Evolutionary conservation across 2,797 vertebrate species (phyloP).

Genomic region (Sebastes iracundus): DNA sequence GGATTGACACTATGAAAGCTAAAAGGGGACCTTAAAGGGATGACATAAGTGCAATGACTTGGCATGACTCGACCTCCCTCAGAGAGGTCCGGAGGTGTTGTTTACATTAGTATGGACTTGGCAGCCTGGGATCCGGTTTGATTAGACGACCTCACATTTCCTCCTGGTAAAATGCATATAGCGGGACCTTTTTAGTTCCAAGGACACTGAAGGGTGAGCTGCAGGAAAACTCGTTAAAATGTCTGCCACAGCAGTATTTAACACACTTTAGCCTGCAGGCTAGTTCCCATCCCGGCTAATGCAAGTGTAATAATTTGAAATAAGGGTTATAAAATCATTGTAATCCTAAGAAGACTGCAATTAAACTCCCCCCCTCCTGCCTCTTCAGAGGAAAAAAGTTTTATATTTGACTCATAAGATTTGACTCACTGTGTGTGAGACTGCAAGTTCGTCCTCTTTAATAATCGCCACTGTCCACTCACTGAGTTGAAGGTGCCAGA

Average conservation of each 20-base stretch:
- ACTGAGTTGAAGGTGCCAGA: constrained; percentile 29
- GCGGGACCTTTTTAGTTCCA: constrained; percentile 68
- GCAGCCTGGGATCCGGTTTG: constrained; percentile 58
- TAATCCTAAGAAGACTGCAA: constrained; percentile 51
- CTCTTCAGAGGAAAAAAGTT: constrained; percentile 42
- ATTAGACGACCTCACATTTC: constrained; percentile 52
- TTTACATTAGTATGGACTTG: constrained; percentile 74
- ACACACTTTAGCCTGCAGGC: constrained; percentile 68
- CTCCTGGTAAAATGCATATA: constrained; percentile 59
- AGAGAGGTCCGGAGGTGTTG: constrained; percentile 69
- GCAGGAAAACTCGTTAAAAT: constrained; percentile 67
- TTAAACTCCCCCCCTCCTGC: constrained; percentile 31
- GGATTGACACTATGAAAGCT: constrained; percentile 36
- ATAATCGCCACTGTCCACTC: constrained; percentile 32
- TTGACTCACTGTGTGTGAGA: constrained; percentile 40
- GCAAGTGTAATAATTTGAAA: constrained; percentile 68
- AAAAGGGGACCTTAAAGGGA: constrained; percentile 40
- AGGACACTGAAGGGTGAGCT: constrained; percentile 73
- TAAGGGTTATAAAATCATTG: constrained; percentile 69
- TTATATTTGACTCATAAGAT: constrained; percentile 35
- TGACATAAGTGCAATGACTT: constrained; percentile 61
- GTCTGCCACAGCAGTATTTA: constrained; percentile 72
- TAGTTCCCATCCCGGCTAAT: constrained; percentile 57
- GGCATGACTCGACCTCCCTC: constrained; percentile 40
- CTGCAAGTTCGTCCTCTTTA: constrained; percentile 26